Base-by-base conservation (phyloP, 2,888 invertebrate species). In the Gibbula magus region DNA sequence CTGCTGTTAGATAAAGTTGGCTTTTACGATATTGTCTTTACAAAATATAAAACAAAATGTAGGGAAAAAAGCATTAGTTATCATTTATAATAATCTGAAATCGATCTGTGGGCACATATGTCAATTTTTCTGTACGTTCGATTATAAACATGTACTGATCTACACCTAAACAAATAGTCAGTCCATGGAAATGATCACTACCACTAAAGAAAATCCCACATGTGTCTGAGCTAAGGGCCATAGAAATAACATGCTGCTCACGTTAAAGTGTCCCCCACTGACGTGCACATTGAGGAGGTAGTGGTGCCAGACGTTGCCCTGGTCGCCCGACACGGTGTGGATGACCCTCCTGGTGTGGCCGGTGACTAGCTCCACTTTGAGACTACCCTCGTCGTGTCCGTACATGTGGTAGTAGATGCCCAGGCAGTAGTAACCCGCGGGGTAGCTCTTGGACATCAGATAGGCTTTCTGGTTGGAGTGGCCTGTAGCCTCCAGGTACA, bases 341-440 rank as follows among this genome's bases (percentile, higher is more conserved):
- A 77, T 56, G 20, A 67, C 7, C 18, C 67, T 35, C 20, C 78
- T 70, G n/a, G 61, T 22, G 51, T 77, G 29, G n/a, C 84, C 84
- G 52, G 79, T 52, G 0, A 83, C 67, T n/a, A 83, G 80, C 75
- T 84, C 83, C 32, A 88, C 80, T 18, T 80, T 79, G 18, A 90
- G 81, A 13, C 67, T 77, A 7, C 88, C 89, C 54, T 85, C 88
- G 75, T 86, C 81, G 7, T 76, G 61, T 2, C 90, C 90, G 70
- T 87, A 86, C 90, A 90, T 88, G 79, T 89, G 83, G 79, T 86
- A 89, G 81, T 85, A 88, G 80, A 89, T 88, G 77, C 84, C 81
- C 32, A 90, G 82, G 79, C 90, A 90, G 75, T 89, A 89, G 35
- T 84, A 82, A 0, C 89, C 89, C n/a, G 85, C 82, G 8, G 81